phyloP scores from a whole-genome alignment of 1,140 invertebrate species.

The Manduca sexta region DNA sequence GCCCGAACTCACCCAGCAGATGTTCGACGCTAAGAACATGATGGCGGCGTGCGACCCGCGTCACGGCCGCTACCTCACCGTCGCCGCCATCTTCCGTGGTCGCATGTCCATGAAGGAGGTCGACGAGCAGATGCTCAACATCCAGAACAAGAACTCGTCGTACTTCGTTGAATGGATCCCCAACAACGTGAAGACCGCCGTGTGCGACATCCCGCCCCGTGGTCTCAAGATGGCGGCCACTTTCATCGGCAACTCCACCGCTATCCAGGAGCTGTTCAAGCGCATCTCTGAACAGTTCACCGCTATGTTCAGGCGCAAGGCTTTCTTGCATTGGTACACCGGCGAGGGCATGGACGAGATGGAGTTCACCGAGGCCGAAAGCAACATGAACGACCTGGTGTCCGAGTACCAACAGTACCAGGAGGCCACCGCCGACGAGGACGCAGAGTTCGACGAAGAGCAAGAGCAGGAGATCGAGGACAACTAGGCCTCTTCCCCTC shows the following conservation, averaged over 20 bases:
- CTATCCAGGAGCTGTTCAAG: conserved; percentile 83
- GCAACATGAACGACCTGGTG: conserved; percentile 64
- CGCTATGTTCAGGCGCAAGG: conserved; percentile 88
- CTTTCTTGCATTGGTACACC: conserved; percentile 82
- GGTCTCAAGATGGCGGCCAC: conserved; percentile 83
- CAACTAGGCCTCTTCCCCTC: conserved; percentile 37
- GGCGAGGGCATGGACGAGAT: conserved; percentile 91
- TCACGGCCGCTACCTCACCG: conserved; percentile 83
- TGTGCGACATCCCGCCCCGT: conserved; percentile 75
- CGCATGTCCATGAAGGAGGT: conserved; percentile 94
- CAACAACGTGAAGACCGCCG: conserved; percentile 71
- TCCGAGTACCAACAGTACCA: conserved; percentile 92
- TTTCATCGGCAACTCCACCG: conserved; percentile 83
- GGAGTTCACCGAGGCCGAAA: conserved; percentile 87
- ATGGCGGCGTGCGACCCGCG: conserved; percentile 94
- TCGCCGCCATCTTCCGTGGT: conserved; percentile 89
- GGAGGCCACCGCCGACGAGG: conserved; percentile 82
- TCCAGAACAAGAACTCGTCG: conserved; percentile 79
- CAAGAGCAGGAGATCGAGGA: conserved; percentile 60
- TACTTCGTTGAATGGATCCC: conserved; percentile 90
- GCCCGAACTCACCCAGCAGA: conserved; percentile 88
- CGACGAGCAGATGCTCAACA: conserved; percentile 81
- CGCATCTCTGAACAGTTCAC: conserved; percentile 75
- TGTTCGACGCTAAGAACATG: conserved; percentile 91
- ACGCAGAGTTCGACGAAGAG: conserved; percentile 77